Evolutionary conservation across 2,797 vertebrate species (phyloP).

Genomic region (Pygocentrus nattereri): DNA sequence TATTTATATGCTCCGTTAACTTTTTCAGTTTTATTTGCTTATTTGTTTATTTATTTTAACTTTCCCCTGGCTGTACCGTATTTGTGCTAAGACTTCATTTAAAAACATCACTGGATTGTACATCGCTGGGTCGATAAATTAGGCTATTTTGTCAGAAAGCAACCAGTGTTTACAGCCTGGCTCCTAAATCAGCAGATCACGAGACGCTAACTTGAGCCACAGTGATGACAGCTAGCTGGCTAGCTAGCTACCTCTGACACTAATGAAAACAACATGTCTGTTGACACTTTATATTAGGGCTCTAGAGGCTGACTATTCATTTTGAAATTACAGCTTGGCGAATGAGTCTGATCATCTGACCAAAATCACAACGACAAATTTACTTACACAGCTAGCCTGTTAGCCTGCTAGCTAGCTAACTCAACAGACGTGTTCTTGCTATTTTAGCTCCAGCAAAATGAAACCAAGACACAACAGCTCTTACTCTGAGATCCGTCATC

Average conservation of each 20-base stretch:
- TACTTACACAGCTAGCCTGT: background rate
- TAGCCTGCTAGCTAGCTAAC: constrained; percentile 33
- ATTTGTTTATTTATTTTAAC: too few species aligned
- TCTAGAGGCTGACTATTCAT: too few species aligned
- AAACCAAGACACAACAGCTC: too few species aligned
- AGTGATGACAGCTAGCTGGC: background rate
- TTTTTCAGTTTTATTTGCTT: too few species aligned
- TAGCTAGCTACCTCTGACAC: background rate
- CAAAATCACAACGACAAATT: background rate
- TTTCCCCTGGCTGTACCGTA: too few species aligned
- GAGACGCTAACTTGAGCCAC: constrained; percentile 5
- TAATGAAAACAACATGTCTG: background rate
- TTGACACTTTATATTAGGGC: too few species aligned
- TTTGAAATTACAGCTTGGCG: background rate
- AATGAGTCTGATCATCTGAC: constrained; percentile 24
- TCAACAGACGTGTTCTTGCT: background rate
- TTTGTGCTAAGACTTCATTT: too few species aligned
- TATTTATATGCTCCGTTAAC: too few species aligned
- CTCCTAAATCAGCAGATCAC: background rate
- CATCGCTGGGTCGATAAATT: too few species aligned
- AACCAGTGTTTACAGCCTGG: background rate
- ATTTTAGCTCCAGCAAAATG: background rate
- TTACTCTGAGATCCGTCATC: constrained; percentile 97
- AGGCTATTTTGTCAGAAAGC: background rate
- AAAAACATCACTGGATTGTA: background rate